Evolutionary conservation across 2,113 vertebrate genomes (phyloP).

Genomic region (rat (Rattus norvegicus)): DNA sequence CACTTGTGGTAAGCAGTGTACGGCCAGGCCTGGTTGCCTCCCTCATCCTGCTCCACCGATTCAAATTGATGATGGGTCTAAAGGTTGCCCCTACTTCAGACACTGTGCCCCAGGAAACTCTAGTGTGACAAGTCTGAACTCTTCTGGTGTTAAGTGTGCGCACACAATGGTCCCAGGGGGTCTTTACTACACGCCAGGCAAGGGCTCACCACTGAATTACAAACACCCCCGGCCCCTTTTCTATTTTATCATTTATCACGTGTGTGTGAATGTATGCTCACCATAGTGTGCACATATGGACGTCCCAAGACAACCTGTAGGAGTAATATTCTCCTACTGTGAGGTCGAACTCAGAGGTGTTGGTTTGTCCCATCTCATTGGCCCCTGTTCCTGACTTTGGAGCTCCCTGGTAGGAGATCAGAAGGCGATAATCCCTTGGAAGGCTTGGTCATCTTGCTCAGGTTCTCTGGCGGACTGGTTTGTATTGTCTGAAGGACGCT

Average conservation of each 20-base stretch:
- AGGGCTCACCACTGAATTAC: neutral
- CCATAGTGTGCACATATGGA: neutral
- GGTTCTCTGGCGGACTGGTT: neutral
- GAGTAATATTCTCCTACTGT: neutral
- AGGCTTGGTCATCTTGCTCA: neutral
- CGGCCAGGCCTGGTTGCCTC: too few relatives aligned
- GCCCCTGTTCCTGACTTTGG: neutral
- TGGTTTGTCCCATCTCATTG: neutral
- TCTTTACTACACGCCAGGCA: neutral
- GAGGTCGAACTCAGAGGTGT: neutral
- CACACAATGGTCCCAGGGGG: neutral
- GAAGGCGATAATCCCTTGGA: neutral
- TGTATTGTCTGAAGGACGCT: neutral
- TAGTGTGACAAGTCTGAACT: too few relatives aligned
- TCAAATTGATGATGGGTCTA: too few relatives aligned
- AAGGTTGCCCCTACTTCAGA: too few relatives aligned
- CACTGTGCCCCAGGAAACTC: too few relatives aligned
- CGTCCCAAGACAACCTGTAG: neutral
- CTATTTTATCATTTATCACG: neutral
- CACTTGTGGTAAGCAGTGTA: too few relatives aligned
- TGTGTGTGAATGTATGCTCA: neutral
- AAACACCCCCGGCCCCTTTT: neutral
- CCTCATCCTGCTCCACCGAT: too few relatives aligned
- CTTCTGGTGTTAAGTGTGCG: too few relatives aligned
- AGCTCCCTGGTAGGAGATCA: neutral